phyloP scores from a whole-genome alignment of 2,888 invertebrate genomes.

The Diaprepes abbreviatus region DNA sequence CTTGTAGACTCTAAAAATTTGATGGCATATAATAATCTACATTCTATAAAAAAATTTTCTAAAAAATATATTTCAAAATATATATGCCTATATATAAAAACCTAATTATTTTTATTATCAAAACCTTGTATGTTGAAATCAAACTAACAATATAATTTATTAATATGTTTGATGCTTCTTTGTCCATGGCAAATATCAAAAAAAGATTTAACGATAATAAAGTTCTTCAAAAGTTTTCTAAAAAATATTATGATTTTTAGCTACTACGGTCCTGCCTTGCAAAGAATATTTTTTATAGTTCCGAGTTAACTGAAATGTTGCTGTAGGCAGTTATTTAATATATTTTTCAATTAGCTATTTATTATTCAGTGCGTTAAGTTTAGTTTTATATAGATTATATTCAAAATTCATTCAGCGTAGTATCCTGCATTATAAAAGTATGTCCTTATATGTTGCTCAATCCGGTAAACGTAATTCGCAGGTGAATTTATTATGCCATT shows the following conservation, averaged over 20 bases:
- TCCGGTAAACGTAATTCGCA: constrained; percentile 4
- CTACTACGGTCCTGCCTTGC: not conserved
- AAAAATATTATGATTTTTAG: not conserved
- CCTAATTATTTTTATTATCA: too few relatives aligned
- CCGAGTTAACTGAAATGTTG: not conserved
- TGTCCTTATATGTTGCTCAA: constrained; percentile 23
- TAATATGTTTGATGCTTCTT: too few relatives aligned
- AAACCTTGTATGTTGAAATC: too few relatives aligned
- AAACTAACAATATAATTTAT: too few relatives aligned
- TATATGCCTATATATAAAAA: too few relatives aligned
- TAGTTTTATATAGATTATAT: constrained; percentile 12
- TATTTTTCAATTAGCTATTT: constrained; percentile 9
- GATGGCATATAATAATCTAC: too few relatives aligned
- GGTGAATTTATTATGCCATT: constrained; percentile 9
- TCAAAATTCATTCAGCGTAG: constrained; percentile 21
- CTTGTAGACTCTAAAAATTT: too few relatives aligned
- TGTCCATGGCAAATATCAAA: too few relatives aligned
- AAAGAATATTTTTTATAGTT: not conserved
- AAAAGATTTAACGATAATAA: too few relatives aligned
- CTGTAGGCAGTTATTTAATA: constrained; percentile 6
- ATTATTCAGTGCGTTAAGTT: constrained; percentile 7
- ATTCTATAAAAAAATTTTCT: too few relatives aligned
- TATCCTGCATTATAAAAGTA: constrained; percentile 15
- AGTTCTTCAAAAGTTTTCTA: not conserved
- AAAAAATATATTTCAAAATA: too few relatives aligned